Percentiles rank a stretch among this genome's conserved stretches.
These are phyloP conservation scores for Tamandua tetradactyla DNA, from an alignment of 2,797 vertebrate species.

Conservation along the genomic window DNA sequence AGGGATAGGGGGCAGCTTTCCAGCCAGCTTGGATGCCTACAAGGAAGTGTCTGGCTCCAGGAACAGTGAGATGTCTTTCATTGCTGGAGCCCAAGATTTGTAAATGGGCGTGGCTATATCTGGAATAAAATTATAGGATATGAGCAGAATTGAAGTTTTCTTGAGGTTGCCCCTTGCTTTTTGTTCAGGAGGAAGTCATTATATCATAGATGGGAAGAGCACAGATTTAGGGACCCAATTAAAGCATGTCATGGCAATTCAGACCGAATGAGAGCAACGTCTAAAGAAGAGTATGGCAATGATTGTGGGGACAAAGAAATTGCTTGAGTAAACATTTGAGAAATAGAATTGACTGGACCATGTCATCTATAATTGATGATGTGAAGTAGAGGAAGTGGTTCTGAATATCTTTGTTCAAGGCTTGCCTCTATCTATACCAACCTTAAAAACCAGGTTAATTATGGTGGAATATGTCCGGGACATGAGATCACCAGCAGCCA, in stretches of 20 bases:
- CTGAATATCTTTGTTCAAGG: background rate
- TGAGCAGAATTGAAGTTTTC: background rate
- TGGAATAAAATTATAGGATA: background rate
- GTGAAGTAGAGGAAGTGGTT: background rate
- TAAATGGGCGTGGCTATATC: background rate
- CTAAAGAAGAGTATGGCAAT: background rate
- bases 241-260: background rate
- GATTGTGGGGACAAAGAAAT: background rate
- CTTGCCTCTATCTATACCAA: background rate
- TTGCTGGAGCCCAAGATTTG: background rate
- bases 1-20: background rate
- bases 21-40: background rate
- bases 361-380: background rate
- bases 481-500: background rate
- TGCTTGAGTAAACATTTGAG: background rate
- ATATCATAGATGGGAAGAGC: background rate
- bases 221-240: background rate
- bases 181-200: background rate
- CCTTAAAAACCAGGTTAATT: background rate
- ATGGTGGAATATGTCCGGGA: background rate
- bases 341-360: background rate
- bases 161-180: background rate
- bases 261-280: background rate
- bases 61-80: background rate
- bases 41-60: background rate